These are phyloP conservation scores for Rattus norvegicus DNA, from an alignment of 2,113 vertebrate genomes.

Conservation along the genomic window GRCr8 NC_086024.1:115357001-115357500, in stretches of 20 bases:
- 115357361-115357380: background rate
- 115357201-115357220: background rate
- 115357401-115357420: background rate
- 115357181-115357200: no score
- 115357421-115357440: background rate
- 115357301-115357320: background rate
- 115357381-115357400: background rate
- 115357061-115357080: background rate
- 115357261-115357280: background rate
- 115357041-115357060: slow-evolving; percentile 11
- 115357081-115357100: slow-evolving; percentile 17
- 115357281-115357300: background rate
- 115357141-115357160: background rate
- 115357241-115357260: background rate
- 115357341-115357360: background rate
- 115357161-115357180: no score
- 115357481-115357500: background rate
- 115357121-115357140: background rate
- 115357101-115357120: background rate
- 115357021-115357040: slow-evolving; percentile 11
- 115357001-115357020: background rate
- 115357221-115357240: background rate
- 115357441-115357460: background rate
- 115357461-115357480: background rate
- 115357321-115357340: background rate